Percentiles rank a stretch among this genome's conserved stretches.
These are phyloP conservation scores for Meteorus sp. DNA, from an alignment of 1,140 invertebrate species.

Conservation along the genomic window DNA sequence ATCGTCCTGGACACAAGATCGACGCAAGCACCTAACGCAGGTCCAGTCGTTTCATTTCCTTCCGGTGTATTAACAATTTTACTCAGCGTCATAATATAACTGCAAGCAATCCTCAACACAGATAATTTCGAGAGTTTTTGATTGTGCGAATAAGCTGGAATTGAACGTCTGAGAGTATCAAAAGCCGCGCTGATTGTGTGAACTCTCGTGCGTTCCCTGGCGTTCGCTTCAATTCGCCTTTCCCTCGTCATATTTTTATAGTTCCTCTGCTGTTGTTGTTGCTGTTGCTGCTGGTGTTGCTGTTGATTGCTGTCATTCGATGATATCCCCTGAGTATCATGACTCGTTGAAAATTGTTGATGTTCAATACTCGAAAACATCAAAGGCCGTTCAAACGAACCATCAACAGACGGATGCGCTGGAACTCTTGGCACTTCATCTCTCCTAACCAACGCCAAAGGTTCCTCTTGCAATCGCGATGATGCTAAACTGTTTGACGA, in stretches of 20 bases:
- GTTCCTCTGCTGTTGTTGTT: constrained; percentile 70
- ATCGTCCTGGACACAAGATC: constrained; percentile 86
- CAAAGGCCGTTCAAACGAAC: constrained; percentile 37
- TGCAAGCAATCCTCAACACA: constrained; percentile 87
- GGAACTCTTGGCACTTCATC: constrained; percentile 60
- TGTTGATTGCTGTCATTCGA: constrained; percentile 18
- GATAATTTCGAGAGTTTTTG: constrained; percentile 92
- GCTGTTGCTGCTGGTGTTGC: constrained; percentile 23
- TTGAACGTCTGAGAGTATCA: constrained; percentile 79
- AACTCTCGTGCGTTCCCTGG: constrained; percentile 86
- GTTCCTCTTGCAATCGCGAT: constrained; percentile 53
- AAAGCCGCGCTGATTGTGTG: constrained; percentile 95
- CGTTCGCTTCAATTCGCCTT: constrained; percentile 90
- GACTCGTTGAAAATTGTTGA: not conserved
- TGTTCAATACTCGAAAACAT: constrained; percentile 15
- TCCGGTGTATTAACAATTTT: constrained; percentile 53
- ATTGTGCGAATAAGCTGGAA: constrained; percentile 89
- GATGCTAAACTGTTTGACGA: too few relatives aligned
- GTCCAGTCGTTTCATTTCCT: constrained; percentile 48
- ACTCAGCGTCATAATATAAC: constrained; percentile 82
- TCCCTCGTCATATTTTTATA: constrained; percentile 95
- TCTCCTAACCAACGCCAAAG: constrained; percentile 56
- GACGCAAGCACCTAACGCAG: constrained; percentile 74
- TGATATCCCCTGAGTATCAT: constrained; percentile 11
- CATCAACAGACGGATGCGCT: constrained; percentile 57